Percentiles rank a stretch among this genome's conserved stretches.
These are phyloP conservation scores for Hemibagrus wyckioides DNA, from an alignment of 2,113 vertebrate species.

Conservation along the genomic window DNA sequence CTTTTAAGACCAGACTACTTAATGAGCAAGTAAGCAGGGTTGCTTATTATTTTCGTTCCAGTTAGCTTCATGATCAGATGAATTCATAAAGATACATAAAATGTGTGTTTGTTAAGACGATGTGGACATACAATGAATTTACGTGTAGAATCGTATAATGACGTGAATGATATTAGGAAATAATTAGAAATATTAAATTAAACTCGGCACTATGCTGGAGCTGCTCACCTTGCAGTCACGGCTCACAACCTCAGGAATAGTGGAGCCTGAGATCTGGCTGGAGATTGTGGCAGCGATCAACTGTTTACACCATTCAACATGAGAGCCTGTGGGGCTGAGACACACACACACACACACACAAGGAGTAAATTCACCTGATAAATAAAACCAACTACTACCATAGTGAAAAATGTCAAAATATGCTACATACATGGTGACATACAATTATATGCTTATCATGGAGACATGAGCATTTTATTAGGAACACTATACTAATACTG, in stretches of 20 bases:
- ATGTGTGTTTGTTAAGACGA: neutral
- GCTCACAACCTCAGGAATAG: conserved; percentile 76
- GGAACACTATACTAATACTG: neutral
- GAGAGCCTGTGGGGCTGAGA: conserved; percentile 88
- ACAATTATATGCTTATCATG: neutral
- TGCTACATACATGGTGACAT: neutral
- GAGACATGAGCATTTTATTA: neutral
- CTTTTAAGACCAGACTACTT: neutral
- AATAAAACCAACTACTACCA: neutral
- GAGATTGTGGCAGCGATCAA: conserved; percentile 98
- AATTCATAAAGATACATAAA: neutral
- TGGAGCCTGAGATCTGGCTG: conserved; percentile 85
- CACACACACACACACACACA: conserved; percentile 40
- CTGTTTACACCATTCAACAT: conserved; percentile 99
- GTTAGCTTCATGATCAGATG: neutral
- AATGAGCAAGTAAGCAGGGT: neutral
- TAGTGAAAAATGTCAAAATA: neutral
- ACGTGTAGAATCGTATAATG: neutral
- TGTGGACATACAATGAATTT: neutral
- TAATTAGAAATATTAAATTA: neutral
- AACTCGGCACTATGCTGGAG: neutral
- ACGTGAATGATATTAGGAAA: neutral
- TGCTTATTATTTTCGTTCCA: neutral
- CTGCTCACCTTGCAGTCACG: conserved; percentile 83
- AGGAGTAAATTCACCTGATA: neutral